phyloP scores from a whole-genome alignment of 2,888 invertebrate species.

The Geophilus truncorum region DNA sequence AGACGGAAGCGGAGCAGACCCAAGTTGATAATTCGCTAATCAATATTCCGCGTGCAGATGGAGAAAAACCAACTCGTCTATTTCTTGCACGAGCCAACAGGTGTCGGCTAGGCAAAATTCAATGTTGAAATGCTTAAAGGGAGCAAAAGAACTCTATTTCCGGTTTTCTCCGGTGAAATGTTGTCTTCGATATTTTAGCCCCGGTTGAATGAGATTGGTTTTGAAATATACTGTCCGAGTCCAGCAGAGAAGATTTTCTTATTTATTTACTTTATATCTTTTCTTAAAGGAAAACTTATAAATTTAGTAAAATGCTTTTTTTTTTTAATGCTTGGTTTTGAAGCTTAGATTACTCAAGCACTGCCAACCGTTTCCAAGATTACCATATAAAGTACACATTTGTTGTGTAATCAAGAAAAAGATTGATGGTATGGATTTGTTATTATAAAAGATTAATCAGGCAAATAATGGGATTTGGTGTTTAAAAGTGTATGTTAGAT shows the following conservation, averaged over 20 bases:
- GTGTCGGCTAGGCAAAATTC: neutral
- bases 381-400: too few relatives aligned
- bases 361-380: too few relatives aligned
- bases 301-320: neutral
- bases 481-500: too few relatives aligned
- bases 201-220: neutral
- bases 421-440: too few relatives aligned
- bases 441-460: too few relatives aligned
- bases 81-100: constrained; percentile 13
- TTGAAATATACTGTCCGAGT: too few relatives aligned
- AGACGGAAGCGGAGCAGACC: neutral
- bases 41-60: constrained; percentile 14
- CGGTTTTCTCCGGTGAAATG: neutral
- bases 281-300: too few relatives aligned
- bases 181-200: neutral
- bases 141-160: neutral
- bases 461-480: too few relatives aligned
- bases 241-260: too few relatives aligned
- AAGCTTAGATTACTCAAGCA: too few relatives aligned
- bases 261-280: too few relatives aligned
- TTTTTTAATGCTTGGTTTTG: neutral
- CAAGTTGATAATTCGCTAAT: constrained; percentile 21
- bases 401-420: too few relatives aligned
- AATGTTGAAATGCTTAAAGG: neutral
- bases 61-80: neutral